Base-by-base conservation (phyloP, 2,797 vertebrate species). In the Avahi laniger region DNA sequence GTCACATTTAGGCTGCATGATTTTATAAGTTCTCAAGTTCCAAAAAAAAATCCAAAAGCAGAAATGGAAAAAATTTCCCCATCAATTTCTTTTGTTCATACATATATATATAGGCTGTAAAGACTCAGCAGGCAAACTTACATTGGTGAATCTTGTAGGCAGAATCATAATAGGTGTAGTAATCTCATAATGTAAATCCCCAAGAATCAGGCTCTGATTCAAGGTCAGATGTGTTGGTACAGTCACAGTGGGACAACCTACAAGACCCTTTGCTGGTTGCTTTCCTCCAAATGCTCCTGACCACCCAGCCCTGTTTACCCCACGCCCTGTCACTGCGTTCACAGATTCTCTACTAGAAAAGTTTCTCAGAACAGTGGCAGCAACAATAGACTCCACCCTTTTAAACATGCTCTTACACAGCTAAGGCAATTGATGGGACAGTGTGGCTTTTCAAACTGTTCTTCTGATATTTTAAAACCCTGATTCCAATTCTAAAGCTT, bases 21-120 rank as follows among this genome's bases (percentile, higher is more conserved):
- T 52, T 82, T 78, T 83, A 54, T 50, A 26, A 84, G n/a, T 93
- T 80, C 59, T 94, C 57, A 96, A 63, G 82, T 95, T 94, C 3
- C 48, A 73, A 90, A 87, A 41, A 41, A 4, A 70, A 48, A 43
- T n/a, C 28, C 35, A 63, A 65, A 93, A 90, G 33, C 7, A 87
- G 63, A 95, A 95, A 89, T 50, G 18, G 43, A 76, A 52, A 82
- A 52, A 79, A 78, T n/a, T 92, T 92, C 65, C 81, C 33, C 72
- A 87, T 54, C 13, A 87, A 59, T 12, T 72, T 33, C 26, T n/a
- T 54, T 93, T 69, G 18, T 22, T 6, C 52, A 54, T 72, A 7
- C 33, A 50, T 15, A 6, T 61, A 28, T 2, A 28, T 2, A 13
- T 20, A 82, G 78, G 4, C 18, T 52, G 59, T 43, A 84, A 89